Base-by-base conservation (phyloP, 1,140 invertebrate species). In the Cydia pomonella region DNA sequence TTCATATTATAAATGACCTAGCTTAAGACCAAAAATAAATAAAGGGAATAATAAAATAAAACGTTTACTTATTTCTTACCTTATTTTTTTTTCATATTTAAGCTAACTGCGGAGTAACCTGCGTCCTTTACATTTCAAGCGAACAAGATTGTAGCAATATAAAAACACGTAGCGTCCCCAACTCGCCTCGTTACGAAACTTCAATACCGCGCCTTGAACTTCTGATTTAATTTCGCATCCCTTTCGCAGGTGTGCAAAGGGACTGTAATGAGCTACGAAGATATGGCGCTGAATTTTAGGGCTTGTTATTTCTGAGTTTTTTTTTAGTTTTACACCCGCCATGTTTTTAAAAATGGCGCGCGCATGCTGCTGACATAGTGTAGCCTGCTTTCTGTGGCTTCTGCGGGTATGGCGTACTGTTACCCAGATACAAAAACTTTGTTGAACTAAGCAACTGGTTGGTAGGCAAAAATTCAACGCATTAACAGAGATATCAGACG, bases 151-250 rank as follows among this genome's bases (percentile, higher is more conserved):
- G 64, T 33, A 29, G 64, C 64, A 69, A 69, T 69, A 69, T 69
- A 69, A 69, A 69, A 69, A 66, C 63, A 66, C 23, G 63, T 3
- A 33, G 64, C 64, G 64, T 69, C 64, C 64, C 64, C 64, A 69
- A 69, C 64, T 69, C 33, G n/a, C 10, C 25, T 33, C 23, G 64
- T 69, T 69, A 59, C 47, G 38, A 72, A 80, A 79, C 63, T 76
- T 81, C 76, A 76, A 75, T 77, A 76, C 64, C 50, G 29, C 59
- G 29, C 59, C 74, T 76, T 79, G 13, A 76, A 77, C 66, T 77
- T 76, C 72, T 82, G 80, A 82, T 80, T 82, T 82, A 82, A 82
- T 82, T 82, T 78, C 53, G 80, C 62, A 78, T 79, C 75, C 75
- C 75, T 77, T 73, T 72, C 33, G 72, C 80, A 80, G 80, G 77